Conservation (phyloP, 2,113 vertebrate species). For the Gorsachius goisagi region DNA sequence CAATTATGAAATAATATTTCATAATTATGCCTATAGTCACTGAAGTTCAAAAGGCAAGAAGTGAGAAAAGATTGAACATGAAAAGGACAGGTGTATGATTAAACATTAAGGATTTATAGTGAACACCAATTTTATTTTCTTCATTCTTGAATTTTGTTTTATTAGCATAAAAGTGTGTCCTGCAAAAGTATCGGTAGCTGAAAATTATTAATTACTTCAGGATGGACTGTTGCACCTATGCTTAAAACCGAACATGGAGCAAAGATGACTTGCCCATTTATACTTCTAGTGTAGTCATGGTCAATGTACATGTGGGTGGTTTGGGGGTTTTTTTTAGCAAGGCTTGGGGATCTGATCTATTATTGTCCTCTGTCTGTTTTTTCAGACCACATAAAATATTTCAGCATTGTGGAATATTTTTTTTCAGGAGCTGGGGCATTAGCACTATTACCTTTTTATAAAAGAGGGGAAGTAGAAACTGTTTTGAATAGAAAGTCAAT, state of each 20-base stretch:
- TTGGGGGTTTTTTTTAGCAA: background rate
- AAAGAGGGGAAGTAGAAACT: background rate
- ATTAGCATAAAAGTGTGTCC: background rate
- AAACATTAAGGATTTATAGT: background rate
- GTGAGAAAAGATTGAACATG: background rate
- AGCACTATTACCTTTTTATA: background rate
- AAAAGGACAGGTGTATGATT: background rate
- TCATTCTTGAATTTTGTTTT: background rate
- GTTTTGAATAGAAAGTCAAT: constrained; percentile 32
- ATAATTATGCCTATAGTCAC: background rate
- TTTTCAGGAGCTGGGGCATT: background rate
- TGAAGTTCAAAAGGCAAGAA: background rate
- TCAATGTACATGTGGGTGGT: rapidly evolving
- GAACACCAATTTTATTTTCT: background rate
- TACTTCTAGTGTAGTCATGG: background rate
- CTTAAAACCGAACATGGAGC: background rate
- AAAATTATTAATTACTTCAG: background rate
- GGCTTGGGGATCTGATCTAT: background rate
- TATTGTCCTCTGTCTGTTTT: background rate
- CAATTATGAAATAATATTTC: background rate
- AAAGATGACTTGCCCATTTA: background rate
- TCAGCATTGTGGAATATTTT: background rate
- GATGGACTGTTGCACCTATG: background rate
- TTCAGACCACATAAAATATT: background rate
- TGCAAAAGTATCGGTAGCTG: background rate